These are phyloP conservation scores for Oreohelix idahoensis DNA, from an alignment of 1,140 invertebrate genomes.

Conservation along the genomic window DNA sequence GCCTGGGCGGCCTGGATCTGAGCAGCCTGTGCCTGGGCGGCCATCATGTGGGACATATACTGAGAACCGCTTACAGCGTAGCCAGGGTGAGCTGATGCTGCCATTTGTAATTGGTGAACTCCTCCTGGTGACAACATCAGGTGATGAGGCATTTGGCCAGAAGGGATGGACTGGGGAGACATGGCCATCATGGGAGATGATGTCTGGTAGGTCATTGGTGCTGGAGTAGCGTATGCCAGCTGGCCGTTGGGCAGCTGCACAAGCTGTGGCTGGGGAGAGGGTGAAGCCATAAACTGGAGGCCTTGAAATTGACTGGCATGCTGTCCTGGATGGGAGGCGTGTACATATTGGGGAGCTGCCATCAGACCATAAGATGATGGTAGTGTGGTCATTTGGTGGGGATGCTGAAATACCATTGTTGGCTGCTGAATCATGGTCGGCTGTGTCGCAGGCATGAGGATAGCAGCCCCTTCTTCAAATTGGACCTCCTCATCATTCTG, in stretches of 20 bases:
- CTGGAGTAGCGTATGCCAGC: constrained; percentile 27
- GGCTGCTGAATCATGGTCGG: constrained; percentile 43
- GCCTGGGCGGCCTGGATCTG: constrained; percentile 41
- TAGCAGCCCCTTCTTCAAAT: constrained; percentile 28
- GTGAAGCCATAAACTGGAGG: constrained; percentile 17
- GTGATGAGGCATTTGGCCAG: not conserved
- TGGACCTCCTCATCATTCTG: constrained; percentile 31
- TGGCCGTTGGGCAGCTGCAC: constrained; percentile 26
- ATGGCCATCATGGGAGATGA: constrained; percentile 46
- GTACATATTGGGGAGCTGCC: not conserved
- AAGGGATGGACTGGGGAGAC: constrained; percentile 20
- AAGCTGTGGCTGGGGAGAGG: constrained; percentile 28
- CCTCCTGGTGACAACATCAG: not conserved
- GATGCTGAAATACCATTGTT: constrained; percentile 42
- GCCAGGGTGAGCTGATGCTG: not conserved
- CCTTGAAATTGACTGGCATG: constrained; percentile 4
- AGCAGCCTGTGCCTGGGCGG: constrained; percentile 40
- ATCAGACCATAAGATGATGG: constrained; percentile 31
- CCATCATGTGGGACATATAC: constrained; percentile 24
- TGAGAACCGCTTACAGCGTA: not conserved
- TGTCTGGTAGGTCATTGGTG: constrained; percentile 42
- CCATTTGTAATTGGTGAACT: not conserved
- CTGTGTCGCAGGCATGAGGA: constrained; percentile 45
- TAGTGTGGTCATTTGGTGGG: constrained; percentile 12
- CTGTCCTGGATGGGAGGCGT: not conserved